Percentiles rank a stretch among this genome's conserved stretches.
Evolutionary conservation across 2,888 invertebrate genomes (phyloP).

Genomic region (Orthosia gracilis): DNA sequence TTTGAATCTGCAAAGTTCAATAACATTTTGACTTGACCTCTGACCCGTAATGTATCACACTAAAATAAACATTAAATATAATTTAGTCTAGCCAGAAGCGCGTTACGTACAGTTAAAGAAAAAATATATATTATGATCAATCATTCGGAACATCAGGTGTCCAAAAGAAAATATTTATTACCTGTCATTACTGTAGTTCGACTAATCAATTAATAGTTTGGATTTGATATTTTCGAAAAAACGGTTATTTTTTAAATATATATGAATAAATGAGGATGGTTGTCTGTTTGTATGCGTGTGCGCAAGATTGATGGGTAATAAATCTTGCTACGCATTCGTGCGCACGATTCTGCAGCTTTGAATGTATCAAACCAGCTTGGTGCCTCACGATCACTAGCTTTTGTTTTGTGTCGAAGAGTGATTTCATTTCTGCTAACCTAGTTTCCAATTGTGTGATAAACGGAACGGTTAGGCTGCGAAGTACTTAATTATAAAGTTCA

Average conservation of each 20-base stretch:
- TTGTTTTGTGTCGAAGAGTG: slow-evolving; percentile 82
- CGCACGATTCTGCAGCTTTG: slow-evolving; percentile 87
- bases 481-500: slow-evolving; percentile 45
- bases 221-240: slow-evolving; percentile 71
- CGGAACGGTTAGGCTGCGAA: slow-evolving; percentile 44
- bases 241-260: slow-evolving; percentile 66
- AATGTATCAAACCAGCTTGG: slow-evolving; percentile 89
- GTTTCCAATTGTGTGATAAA: slow-evolving; percentile 70
- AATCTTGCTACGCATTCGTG: slow-evolving; percentile 82
- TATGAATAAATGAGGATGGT: slow-evolving; percentile 66
- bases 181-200: slow-evolving; percentile 82
- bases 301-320: slow-evolving; percentile 75
- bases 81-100: slow-evolving; percentile 63
- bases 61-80: slow-evolving; percentile 58
- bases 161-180: slow-evolving; percentile 80
- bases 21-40: slow-evolving; percentile 44
- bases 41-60: slow-evolving; percentile 48
- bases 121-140: slow-evolving; percentile 71
- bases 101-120: slow-evolving; percentile 52
- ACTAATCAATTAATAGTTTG: slow-evolving; percentile 81
- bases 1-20: slow-evolving; percentile 50
- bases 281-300: slow-evolving; percentile 50
- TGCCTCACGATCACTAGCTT: slow-evolving; percentile 87
- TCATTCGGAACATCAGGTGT: slow-evolving; percentile 66
- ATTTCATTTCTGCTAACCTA: slow-evolving; percentile 83